Evolutionary conservation across 2,797 vertebrate genomes (phyloP), one percentile per base, ranked within the genome.

Genomic region (Gephyroberyx darwinii): DNA sequence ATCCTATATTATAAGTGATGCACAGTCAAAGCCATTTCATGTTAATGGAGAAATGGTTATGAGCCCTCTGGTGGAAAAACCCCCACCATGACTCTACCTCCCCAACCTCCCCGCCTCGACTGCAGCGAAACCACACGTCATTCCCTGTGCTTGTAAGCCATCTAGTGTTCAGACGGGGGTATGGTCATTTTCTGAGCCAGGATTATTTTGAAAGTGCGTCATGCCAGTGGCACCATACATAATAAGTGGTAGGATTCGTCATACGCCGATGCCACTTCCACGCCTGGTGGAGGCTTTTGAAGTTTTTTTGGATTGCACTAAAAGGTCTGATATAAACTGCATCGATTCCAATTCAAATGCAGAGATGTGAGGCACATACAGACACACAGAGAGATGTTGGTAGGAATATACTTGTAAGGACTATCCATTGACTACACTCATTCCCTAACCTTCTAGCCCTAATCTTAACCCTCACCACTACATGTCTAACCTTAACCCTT

Each of bases 91-190:
- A 35, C 5, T 7, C 22, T 2, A 7, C 16, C n/a, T 66, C 48
- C 30, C 8, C 5, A 8, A 19, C 52, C 35, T 63, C 41, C 52
- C 55, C 35, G 54, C 5, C 4, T 26, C 26, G 1, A 5, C 63
- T 71, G 64, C 30, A 48, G 31, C 5, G 26, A 35, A 4, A 60
- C 1, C 55, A 16, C 4, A 14, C 5, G 6, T 2, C 2, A 79
- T 81, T 1, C 12, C 14, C 69, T 33, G 75, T 75, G 64, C 66
- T 77, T 77, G 48, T 4, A 0, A 7, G 88, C 67, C 91, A 91
- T 84, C 91, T 86, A 84, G 89, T 91, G 91, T 83, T 57, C 43
- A 57, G 17, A 1, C 7, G 0, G 1, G 4, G 26, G 60, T n/a
- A 84, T 10, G 3, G 5, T 1, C 13, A 1, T 8, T 7, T 48